Base-by-base conservation (phyloP, 2,888 invertebrate genomes). In the Clistopyga incitator region DNA sequence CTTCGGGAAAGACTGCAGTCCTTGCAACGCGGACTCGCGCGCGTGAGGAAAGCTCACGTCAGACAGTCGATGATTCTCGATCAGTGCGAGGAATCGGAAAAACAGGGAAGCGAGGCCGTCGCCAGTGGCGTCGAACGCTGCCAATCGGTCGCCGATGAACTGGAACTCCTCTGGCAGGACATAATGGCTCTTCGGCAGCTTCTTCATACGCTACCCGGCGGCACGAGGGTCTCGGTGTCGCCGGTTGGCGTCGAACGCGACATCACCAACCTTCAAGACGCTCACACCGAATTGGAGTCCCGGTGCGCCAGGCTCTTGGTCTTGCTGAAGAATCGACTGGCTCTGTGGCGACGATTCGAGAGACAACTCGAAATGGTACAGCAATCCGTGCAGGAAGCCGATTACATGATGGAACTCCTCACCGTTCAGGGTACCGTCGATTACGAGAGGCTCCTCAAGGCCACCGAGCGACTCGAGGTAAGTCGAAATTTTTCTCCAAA, bases 401-500 rank as follows among this genome's bases (percentile, higher is more conserved):
- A 97, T 92, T 97, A 97, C 89, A 97, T 97, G 97, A 97, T 97
- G 94, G 97, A 97, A 87, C 94, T 97, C 81, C 94, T 97, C 15
- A 97, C 97, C 0, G 96, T 97, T 0, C 97, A 97, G 90, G 97
- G 97, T 0, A 96, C 96, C 84, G 97, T 97, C 18, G 97, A 98
- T 92, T 97, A 97, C 89, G 97, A 97, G 86, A 94, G 97, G 10
- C 94, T 98, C 80, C 94, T 96, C 74, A 97, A 97, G 90, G 97
- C 97, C 56, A 97, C 97, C 0, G 97, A 97, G 93, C 95, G 97
- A 90, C 94, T 97, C 79, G 97, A 97, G 96, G 97, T 97, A 88
- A 95, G 95, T 94, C 23, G 4, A 45, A 15, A 4, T 25, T 56
- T 25, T n/a, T n/a, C n/a, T n/a, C n/a, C n/a, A n/a, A n/a, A n/a